phyloP scores from a whole-genome alignment of 2,113 vertebrate genomes.

The Salvelinus alpinus region DNA sequence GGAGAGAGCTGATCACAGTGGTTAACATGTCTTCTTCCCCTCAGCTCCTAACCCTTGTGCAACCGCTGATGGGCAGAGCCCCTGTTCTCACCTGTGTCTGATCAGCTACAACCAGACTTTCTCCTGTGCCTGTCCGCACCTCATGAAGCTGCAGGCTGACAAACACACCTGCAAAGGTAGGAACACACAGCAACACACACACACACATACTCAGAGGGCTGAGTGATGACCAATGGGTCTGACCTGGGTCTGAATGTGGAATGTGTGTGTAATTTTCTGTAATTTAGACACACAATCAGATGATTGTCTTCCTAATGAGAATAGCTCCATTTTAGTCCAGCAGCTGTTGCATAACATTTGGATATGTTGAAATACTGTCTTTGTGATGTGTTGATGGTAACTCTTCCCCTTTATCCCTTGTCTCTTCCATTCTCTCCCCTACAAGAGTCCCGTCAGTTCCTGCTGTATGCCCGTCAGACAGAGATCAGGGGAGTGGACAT shows the following conservation, averaged over 20 bases:
- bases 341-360: too few relatives aligned
- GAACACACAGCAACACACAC: not conserved
- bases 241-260: too few relatives aligned
- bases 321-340: too few relatives aligned
- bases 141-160: constrained; percentile 93
- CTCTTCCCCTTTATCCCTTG: too few relatives aligned
- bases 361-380: too few relatives aligned
- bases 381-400: too few relatives aligned
- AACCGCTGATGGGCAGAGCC: constrained; percentile 81
- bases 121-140: constrained; percentile 94
- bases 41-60: constrained; percentile 92
- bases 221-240: too few relatives aligned
- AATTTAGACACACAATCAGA: too few relatives aligned
- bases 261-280: too few relatives aligned
- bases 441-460: constrained; percentile 85
- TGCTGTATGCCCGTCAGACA: constrained; percentile 90
- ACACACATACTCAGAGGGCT: too few relatives aligned
- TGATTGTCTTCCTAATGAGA: too few relatives aligned
- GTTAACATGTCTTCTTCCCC: not conserved
- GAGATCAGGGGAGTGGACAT: constrained; percentile 89
- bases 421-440: not conserved
- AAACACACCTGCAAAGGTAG: constrained; percentile 90
- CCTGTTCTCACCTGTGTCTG: constrained; percentile 93
- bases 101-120: constrained; percentile 95
- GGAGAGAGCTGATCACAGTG: too few relatives aligned